phyloP scores from a whole-genome alignment of 2,888 invertebrate genomes.

The Pomacea canaliculata region DNA sequence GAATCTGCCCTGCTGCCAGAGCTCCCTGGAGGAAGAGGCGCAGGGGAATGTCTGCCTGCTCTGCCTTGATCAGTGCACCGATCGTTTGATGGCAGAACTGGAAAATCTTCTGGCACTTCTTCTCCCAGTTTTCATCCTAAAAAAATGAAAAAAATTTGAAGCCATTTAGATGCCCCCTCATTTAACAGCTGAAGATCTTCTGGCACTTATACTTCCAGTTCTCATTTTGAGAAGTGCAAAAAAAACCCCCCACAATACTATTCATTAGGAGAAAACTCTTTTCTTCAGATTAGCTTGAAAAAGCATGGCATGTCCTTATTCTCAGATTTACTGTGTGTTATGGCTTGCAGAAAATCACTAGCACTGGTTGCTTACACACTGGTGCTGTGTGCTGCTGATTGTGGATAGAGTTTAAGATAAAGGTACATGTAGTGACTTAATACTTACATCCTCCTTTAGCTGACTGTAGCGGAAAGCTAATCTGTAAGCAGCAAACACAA shows the following conservation, averaged over 20 bases:
- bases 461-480: slow-evolving; percentile 87
- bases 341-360: too few relatives aligned
- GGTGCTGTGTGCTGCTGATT: too few relatives aligned
- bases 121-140: slow-evolving; percentile 96
- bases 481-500: slow-evolving; percentile 89
- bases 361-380: too few relatives aligned
- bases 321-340: too few relatives aligned
- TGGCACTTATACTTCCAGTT: neutral
- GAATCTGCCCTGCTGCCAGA: slow-evolving; percentile 89
- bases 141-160: neutral
- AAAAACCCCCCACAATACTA: too few relatives aligned
- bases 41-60: slow-evolving; percentile 91
- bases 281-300: too few relatives aligned
- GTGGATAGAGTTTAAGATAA: too few relatives aligned
- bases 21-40: slow-evolving; percentile 96
- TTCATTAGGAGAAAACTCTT: too few relatives aligned
- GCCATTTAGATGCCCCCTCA: neutral
- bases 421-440: too few relatives aligned
- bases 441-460: slow-evolving; percentile 77
- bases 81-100: slow-evolving; percentile 98
- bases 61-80: slow-evolving; percentile 92
- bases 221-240: neutral
- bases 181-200: neutral
- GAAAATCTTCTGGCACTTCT: slow-evolving; percentile 97
- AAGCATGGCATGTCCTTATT: neutral